A percentile compares a stretch with the other conserved stretches of the same genome.
phyloP scores from a whole-genome alignment of 2,797 vertebrate genomes.

The Chanos chanos region DNA sequence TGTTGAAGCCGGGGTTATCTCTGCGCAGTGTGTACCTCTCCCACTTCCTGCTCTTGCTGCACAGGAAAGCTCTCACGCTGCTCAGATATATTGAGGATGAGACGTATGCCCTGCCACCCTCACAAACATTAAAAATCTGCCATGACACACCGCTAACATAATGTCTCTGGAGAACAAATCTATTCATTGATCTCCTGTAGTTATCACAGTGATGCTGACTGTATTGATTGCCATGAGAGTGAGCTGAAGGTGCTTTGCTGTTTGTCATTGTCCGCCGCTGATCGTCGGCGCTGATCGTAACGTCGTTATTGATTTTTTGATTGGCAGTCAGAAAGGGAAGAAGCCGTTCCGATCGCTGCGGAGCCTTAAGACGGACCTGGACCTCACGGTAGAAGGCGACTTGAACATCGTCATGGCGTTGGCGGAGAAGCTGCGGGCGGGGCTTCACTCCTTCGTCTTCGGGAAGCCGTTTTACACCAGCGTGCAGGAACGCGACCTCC shows the following conservation, averaged over 20 bases:
- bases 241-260: background rate
- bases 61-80: slow-evolving; percentile 93
- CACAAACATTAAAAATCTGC: too few species aligned
- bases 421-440: slow-evolving; percentile 93
- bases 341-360: slow-evolving; percentile 91
- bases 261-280: too few species aligned
- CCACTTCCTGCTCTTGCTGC: slow-evolving; percentile 91
- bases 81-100: slow-evolving; percentile 98
- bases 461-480: slow-evolving; percentile 92
- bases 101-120: slow-evolving; percentile 78
- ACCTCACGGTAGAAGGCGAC: slow-evolving; percentile 90
- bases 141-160: too few species aligned
- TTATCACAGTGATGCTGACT: too few species aligned
- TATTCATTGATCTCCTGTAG: background rate
- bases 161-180: too few species aligned
- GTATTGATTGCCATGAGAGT: background rate
- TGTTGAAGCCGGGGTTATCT: slow-evolving; percentile 89
- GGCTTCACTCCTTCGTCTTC: slow-evolving; percentile 94
- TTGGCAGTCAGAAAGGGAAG: slow-evolving; percentile 94
- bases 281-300: background rate
- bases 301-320: slow-evolving; percentile 26
- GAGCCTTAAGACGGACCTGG: slow-evolving; percentile 89
- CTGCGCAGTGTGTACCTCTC: slow-evolving; percentile 89
- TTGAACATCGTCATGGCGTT: slow-evolving; percentile 95
- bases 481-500: slow-evolving; percentile 88